Evolutionary conservation across 2,888 invertebrate species (phyloP).

Genomic region (Timandra comae): DNA sequence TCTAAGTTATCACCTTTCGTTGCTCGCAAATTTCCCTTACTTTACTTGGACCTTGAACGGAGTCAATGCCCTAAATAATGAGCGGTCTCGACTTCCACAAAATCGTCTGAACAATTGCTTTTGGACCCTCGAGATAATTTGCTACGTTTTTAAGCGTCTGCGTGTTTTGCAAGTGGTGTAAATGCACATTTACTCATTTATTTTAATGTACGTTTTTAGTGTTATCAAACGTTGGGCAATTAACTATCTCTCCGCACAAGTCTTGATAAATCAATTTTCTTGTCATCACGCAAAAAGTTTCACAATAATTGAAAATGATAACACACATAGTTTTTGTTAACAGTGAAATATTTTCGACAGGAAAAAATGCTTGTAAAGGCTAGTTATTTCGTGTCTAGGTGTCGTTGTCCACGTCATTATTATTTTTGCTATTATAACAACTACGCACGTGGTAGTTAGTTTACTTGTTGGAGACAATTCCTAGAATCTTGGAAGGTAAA

Average conservation of each 20-base stretch:
- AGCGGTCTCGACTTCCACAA: constrained; percentile 3
- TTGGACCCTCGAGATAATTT: background rate
- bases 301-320: background rate
- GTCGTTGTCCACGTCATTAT: constrained; percentile 31
- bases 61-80: constrained; percentile 18
- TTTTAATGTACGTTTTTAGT: too few relatives aligned
- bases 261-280: background rate
- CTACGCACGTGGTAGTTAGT: constrained; percentile 40
- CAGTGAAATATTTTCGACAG: background rate
- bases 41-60: constrained; percentile 13
- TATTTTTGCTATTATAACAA: constrained; percentile 39
- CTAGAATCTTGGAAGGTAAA: constrained; percentile 36
- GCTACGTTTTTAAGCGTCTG: background rate
- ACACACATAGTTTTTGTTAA: background rate
- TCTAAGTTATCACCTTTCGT: constrained; percentile 24
- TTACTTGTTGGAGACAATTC: constrained; percentile 46
- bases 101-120: background rate
- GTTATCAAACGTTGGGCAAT: background rate
- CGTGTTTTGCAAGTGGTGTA: background rate
- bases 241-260: background rate
- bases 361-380: background rate
- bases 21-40: constrained; percentile 8
- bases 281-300: background rate
- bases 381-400: constrained; percentile 4
- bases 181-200: background rate